Evolutionary conservation across 2,113 vertebrate species (phyloP).

Genomic region (Reinhardtius hippoglossoides): DNA sequence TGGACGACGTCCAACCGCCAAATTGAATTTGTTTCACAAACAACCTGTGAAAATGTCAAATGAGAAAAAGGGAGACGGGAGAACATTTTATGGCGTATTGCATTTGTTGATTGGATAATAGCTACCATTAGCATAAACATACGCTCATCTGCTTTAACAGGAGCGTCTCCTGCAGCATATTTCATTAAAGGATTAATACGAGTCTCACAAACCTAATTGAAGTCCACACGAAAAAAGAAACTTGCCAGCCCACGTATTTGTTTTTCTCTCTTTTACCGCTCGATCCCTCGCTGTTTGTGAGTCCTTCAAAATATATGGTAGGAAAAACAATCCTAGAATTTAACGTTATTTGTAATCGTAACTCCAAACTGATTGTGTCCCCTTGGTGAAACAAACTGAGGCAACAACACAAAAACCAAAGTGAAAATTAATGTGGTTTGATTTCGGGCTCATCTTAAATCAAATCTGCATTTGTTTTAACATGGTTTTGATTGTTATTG

Average conservation of each 20-base stretch:
- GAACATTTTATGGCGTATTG: slow-evolving; percentile 13
- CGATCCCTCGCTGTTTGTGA: neutral
- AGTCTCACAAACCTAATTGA: neutral
- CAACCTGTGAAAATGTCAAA: slow-evolving; percentile 51
- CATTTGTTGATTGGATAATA: slow-evolving; percentile 22
- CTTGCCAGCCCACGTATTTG: neutral
- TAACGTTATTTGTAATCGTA: neutral
- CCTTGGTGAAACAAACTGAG: neutral
- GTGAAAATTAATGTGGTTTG: neutral
- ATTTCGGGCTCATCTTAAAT: neutral
- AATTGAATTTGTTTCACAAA: slow-evolving; percentile 57
- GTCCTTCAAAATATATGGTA: neutral
- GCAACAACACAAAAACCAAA: neutral
- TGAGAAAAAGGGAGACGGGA: neutral
- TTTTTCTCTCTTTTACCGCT: too few species aligned
- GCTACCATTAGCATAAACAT: neutral
- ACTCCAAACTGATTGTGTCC: neutral
- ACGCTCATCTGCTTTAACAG: neutral
- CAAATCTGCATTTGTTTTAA: neutral
- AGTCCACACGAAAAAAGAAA: neutral
- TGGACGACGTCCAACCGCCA: slow-evolving; percentile 37
- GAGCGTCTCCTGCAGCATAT: slow-evolving; percentile 1
- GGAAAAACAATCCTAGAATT: neutral
- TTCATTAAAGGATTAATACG: neutral
- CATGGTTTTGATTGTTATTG: too few species aligned